Conservation (phyloP, 2,113 vertebrate genomes). For the Malurus melanocephalus region DNA sequence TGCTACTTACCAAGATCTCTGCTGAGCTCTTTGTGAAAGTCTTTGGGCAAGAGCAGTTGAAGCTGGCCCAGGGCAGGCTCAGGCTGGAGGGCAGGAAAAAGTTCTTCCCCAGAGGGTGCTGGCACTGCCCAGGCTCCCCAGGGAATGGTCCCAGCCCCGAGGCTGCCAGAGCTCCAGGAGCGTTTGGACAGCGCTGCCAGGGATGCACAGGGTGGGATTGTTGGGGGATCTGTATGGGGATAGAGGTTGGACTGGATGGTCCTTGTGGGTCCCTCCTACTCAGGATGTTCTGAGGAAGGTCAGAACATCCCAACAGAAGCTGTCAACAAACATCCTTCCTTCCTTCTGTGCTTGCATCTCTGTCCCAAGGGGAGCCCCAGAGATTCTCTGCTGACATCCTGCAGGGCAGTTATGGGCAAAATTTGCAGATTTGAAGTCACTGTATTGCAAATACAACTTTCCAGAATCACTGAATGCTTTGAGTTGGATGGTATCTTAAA, state of each 20-base stretch:
- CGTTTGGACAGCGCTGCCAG: accelerated
- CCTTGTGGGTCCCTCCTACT: not conserved
- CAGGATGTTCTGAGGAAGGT: not conserved
- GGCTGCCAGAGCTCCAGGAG: not conserved
- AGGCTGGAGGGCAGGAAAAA: not conserved
- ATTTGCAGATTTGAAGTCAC: not conserved
- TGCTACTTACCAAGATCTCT: not conserved
- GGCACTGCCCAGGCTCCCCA: not conserved
- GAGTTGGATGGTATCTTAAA: not conserved
- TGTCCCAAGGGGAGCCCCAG: not conserved
- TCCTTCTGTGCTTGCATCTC: not conserved
- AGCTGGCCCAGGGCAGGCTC: not conserved
- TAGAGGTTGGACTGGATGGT: accelerated
- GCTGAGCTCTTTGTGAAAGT: not conserved
- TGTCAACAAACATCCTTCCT: not conserved
- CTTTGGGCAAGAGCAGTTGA: not conserved
- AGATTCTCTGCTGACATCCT: not conserved
- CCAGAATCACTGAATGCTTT: not conserved
- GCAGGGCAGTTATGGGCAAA: not conserved
- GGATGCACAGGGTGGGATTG: not conserved
- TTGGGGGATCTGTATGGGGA: not conserved
- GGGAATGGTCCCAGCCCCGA: not conserved
- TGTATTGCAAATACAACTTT: not conserved
- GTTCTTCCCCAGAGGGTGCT: not conserved
- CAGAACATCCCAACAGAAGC: not conserved